Evolutionary conservation across 2,888 invertebrate species (phyloP), one percentile per base, ranked within the genome.

Genomic region (Drosophila flavopinicola): DNA sequence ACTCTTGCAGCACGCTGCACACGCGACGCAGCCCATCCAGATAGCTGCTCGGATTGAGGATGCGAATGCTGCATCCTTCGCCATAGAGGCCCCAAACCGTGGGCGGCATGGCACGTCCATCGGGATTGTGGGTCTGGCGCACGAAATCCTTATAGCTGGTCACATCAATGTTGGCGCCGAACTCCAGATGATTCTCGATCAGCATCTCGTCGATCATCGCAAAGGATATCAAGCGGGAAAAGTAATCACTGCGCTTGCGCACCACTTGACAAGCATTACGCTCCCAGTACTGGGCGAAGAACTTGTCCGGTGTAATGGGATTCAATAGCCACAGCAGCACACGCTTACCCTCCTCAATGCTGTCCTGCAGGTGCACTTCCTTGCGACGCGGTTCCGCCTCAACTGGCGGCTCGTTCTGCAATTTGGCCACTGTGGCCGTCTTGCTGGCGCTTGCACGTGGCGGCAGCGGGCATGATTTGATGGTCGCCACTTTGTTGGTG

Each of bases 41-140:
- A 88, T 95, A 98, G 0, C 96, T 96, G 77, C 94, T 98, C 0
- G 99, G 99, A 91, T 98, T 99, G 20, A 98, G 90, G 76, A 99
- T 91, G 48, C 99, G 93, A 7, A 99, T 92, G 72, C 98, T 98
- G 89, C 97, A 98, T 0, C 97, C 98, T 84, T 96, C 96, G 66
- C 94, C 91, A 90, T 97, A 99, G 90, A 93, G 96, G 87, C 97
- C 97, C 98, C 99, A 98, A 3, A 99, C 95, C 2, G 95, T 92
- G 0, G 89, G 88, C 1, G 91, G 89, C 68, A 86, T 68, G 0
- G 91, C 91, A 23, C 94, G 91, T 9, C 96, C 96, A 61, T 93
- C 94, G 0, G 96, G 96, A 91, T 98, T 98, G 75, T 95, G 95
- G 0, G 97, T 98, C 89, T 96, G 94, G 61, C 98, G 93, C 47